Base-by-base conservation (phyloP, 2,888 invertebrate genomes). In the Microdon myrmicae region DNA sequence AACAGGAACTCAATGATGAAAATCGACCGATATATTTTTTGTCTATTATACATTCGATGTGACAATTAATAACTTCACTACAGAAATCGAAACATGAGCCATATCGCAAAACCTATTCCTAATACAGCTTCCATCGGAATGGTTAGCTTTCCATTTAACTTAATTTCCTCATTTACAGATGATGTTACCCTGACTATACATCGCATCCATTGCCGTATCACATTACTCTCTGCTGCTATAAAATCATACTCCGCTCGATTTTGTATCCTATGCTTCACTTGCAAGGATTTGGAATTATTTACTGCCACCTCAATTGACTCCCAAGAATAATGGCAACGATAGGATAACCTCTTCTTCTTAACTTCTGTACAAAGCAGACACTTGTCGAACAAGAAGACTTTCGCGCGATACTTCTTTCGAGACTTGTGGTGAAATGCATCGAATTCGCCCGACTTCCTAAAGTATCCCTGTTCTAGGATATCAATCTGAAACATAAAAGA, bases 311-410 rank as follows among this genome's bases (percentile, higher is more conserved):
- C 80, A 59, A 79, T 71, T 19, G 72, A 55, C 35, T 76, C 73
- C 72, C 76, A 75, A 23, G 72, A 68, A 59, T 74, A 79, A 51
- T 76, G 73, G 51, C 78, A 77, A 10, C 77, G 75, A 68, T 74
- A 79, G 43, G 73, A 69, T 17, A 80, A 49, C 1, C 75, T 73
- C 16, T 73, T 72, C 51, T 79, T 78, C 0, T 75, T 73, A 48
- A 75, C 73, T 71, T 80, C 79, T 2, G 77, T 74, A 66, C 79
- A 79, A 3, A 80, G 68, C 20, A 80, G 64, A 17, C 75, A 74
- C 3, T 74, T 74, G 44, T 80, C 80, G 55, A 80, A 80, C 5
- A 79, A 72, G 32, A 79, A 80, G 2, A 79, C 70, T 55, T 79
- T 79, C 3, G 73, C 73, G 1, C 73, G 72, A 31, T 76, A 79